Evolutionary conservation across 1,140 invertebrate genomes (phyloP), one percentile per base, ranked within the genome.

Genomic region (Prorops nasuta): DNA sequence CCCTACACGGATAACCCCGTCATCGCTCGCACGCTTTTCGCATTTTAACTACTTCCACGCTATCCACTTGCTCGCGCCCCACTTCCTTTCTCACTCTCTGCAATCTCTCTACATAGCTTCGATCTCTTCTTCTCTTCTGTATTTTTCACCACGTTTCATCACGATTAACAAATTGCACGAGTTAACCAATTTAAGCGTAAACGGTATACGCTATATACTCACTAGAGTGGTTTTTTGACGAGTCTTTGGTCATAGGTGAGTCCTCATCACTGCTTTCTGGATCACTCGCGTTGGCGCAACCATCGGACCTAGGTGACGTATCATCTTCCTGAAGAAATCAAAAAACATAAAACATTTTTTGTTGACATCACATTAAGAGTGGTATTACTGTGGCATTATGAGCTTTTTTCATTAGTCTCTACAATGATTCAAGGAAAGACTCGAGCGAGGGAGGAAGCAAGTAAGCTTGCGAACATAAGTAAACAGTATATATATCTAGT

Each of bases 1-100:
- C 70, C 72, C 67, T 74, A 73, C 72, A 74, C 72, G 72, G 69
- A 58, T 69, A 74, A 72, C 72, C 71, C 70, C 70, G 70, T 75
- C 71, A 75, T 72, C 70, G 70, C 65, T 73, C 66, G 71, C 69
- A 72, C 72, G 68, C 71, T 72, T 70, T 71, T 74, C 70, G 72
- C 72, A 75, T 74, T 72, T 68, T 69, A 72, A 75, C 64, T 66
- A 58, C 61, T 63, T n/a, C n/a, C n/a, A n/a, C n/a, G 52, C 57
- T 32, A 24, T 21, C 19, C 10, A 38, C 51, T 49, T 45, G 38
- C 48, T 44, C 51, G 36, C 49, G 28, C 42, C 34, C 42, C 32
- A 20, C 34, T 8, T 12, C 17, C 37, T 19, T n/a, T 32, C 28
- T 10, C 9, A n/a, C 12, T 32, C 36, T 38, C 28, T 44, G 35